Evolutionary conservation across 2,888 invertebrate genomes (phyloP).

Genomic region (Andrena praecox): DNA sequence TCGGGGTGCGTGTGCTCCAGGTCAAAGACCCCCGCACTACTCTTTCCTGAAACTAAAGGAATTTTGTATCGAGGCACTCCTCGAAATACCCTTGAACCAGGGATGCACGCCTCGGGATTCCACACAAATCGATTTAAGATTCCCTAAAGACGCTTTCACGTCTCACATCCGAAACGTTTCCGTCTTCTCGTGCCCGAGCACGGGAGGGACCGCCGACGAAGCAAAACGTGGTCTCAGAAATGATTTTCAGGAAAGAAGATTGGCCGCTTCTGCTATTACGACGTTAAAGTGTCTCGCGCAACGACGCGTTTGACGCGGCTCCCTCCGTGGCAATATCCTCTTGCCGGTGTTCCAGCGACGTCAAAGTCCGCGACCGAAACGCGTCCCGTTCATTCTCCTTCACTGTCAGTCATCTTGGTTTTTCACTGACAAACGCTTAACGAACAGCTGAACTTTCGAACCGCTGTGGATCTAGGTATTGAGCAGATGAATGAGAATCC

Average conservation of each 20-base stretch:
- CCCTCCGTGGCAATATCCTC: slow-evolving; percentile 62
- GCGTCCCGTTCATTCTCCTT: slow-evolving; percentile 18
- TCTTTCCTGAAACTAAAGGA: no score
- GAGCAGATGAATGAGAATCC: neutral
- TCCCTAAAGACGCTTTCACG: neutral
- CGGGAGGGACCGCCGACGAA: neutral
- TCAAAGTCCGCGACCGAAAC: slow-evolving; percentile 58
- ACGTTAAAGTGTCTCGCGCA: slow-evolving; percentile 65
- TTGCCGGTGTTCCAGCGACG: slow-evolving; percentile 34
- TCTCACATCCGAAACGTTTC: neutral
- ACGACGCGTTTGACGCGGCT: slow-evolving; percentile 54
- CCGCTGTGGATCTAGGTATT: neutral
- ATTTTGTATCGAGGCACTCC: no score
- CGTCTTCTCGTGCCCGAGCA: neutral
- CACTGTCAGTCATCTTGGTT: neutral
- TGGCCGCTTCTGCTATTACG: slow-evolving; percentile 59
- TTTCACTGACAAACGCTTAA: slow-evolving; percentile 39
- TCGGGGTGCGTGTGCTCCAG: no score
- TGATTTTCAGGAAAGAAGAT: slow-evolving; percentile 40
- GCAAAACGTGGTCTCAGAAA: neutral
- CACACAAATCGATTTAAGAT: neutral
- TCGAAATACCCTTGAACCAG: no score
- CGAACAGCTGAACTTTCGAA: neutral
- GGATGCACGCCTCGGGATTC: neutral
- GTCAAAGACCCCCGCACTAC: no score